These are phyloP conservation scores for Nannobrachium achirus DNA, from an alignment of 2,113 vertebrate species.

Conservation along the genomic window DNA sequence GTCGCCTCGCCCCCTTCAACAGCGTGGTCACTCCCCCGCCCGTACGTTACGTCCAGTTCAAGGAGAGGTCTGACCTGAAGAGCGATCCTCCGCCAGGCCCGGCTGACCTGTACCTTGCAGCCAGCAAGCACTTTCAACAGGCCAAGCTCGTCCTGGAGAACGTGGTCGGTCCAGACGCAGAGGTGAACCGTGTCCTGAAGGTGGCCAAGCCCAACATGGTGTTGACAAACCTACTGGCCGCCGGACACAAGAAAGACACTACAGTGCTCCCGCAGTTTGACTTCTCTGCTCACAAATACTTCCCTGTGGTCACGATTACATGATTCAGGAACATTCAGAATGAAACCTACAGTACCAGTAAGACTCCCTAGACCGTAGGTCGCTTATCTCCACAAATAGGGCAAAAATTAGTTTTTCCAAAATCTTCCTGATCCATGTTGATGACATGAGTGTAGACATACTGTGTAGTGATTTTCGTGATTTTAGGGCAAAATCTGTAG, in stretches of 20 bases:
- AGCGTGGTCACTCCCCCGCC: constrained; percentile 97
- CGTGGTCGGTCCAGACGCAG: constrained; percentile 90
- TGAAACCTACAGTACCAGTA: constrained; percentile 1
- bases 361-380: no score
- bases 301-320: constrained; percentile 96
- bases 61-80: constrained; percentile 99
- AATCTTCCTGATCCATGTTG: no score
- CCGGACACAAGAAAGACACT: constrained; percentile 97
- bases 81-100: constrained; percentile 95
- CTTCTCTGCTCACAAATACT: constrained; percentile 97
- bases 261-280: constrained; percentile 98
- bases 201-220: constrained; percentile 99
- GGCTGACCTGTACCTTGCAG: constrained; percentile 95
- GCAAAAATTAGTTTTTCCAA: no score
- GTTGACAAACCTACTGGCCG: constrained; percentile 96
- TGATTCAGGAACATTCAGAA: constrained; percentile 61
- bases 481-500: no score
- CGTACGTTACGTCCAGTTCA: constrained; percentile 97
- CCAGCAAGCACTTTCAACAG: constrained; percentile 99
- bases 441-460: no score
- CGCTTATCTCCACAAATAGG: no score
- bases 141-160: constrained; percentile 98
- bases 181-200: constrained; percentile 95
- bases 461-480: no score
- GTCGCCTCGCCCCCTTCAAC: constrained; percentile 98